Conservation (phyloP, 1,140 invertebrate species). For the Drosophila paulistorum region DNA sequence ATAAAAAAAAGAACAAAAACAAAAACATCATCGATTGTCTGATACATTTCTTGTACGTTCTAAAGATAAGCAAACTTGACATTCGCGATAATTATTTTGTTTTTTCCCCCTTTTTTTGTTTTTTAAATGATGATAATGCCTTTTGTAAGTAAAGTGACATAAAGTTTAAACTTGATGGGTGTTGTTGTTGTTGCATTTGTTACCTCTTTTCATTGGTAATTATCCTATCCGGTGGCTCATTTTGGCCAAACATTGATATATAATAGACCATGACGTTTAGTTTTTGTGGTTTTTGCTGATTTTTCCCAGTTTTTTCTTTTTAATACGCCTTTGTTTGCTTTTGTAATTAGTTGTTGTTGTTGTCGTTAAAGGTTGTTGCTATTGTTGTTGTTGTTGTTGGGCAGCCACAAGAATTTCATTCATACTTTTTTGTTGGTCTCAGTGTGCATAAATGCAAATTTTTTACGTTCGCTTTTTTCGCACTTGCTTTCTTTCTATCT, state of each 20-base stretch:
- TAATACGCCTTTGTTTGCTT: conserved; percentile 57
- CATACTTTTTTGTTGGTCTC: conserved; percentile 32
- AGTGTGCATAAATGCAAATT: conserved; percentile 73
- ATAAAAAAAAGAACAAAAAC: not conserved
- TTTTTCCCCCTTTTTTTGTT: not conserved
- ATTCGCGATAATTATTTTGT: not conserved
- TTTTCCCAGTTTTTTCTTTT: conserved; percentile 47
- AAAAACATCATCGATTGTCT: not conserved
- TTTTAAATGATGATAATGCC: not conserved
- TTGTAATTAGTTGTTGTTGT: conserved; percentile 53
- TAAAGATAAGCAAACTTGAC: conserved; percentile 3
- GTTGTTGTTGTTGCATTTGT: not conserved
- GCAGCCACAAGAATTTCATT: conserved; percentile 54
- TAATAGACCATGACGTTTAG: conserved; percentile 71
- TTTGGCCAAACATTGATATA: conserved; percentile 72
- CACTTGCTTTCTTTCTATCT: not conserved
- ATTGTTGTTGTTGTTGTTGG: not conserved
- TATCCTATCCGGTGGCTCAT: conserved; percentile 77
- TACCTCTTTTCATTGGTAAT: conserved; percentile 75
- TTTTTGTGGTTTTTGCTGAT: conserved; percentile 13
- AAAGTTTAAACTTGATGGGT: not conserved
- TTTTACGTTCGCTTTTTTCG: conserved; percentile 56
- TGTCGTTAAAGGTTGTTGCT: not conserved
- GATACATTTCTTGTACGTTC: not conserved
- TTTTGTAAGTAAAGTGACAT: not conserved